Evolutionary conservation across 2,797 vertebrate genomes (phyloP).

Genomic region (Amblyopsis hoosieri): DNA sequence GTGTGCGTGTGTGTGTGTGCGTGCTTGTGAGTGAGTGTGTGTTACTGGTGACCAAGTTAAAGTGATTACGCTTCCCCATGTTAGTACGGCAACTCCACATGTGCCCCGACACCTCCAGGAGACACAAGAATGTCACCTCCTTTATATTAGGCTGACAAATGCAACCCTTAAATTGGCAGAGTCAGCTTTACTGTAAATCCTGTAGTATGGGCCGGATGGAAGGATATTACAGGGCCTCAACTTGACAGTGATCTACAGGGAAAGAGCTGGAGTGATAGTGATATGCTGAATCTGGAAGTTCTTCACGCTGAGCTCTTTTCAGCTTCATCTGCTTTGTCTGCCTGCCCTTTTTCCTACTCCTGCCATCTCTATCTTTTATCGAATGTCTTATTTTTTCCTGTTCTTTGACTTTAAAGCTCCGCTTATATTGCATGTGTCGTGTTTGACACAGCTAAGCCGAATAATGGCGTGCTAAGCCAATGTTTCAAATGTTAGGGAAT

Average conservation of each 20-base stretch:
- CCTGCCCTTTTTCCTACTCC: background rate
- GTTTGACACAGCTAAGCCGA: constrained; percentile 20
- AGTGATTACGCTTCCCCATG: constrained; percentile 50
- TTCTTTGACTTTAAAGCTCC: constrained; percentile 2
- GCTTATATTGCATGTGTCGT: background rate
- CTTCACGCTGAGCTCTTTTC: constrained; percentile 56
- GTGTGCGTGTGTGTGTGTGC: constrained; percentile 5
- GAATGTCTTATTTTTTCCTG: background rate
- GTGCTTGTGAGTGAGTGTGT: constrained; percentile 27
- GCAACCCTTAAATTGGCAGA: constrained; percentile 66
- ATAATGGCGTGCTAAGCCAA: background rate
- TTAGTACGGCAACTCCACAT: constrained; percentile 43
- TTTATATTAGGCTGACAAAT: constrained; percentile 76
- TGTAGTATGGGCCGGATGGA: constrained; percentile 60
- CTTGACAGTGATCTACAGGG: constrained; percentile 41
- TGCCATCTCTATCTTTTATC: background rate
- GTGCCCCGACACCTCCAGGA: constrained; percentile 55
- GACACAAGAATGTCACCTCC: constrained; percentile 67
- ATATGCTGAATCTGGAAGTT: constrained; percentile 62
- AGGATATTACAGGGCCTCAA: constrained; percentile 68
- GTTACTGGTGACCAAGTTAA: constrained; percentile 40
- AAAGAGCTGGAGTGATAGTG: constrained; percentile 64
- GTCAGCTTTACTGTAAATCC: constrained; percentile 51
- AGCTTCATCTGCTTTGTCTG: background rate
- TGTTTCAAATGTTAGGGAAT: too few relatives aligned